Evolutionary conservation across 2,797 vertebrate species (phyloP).

Genomic region (Erpetoichthys calabaricus): DNA sequence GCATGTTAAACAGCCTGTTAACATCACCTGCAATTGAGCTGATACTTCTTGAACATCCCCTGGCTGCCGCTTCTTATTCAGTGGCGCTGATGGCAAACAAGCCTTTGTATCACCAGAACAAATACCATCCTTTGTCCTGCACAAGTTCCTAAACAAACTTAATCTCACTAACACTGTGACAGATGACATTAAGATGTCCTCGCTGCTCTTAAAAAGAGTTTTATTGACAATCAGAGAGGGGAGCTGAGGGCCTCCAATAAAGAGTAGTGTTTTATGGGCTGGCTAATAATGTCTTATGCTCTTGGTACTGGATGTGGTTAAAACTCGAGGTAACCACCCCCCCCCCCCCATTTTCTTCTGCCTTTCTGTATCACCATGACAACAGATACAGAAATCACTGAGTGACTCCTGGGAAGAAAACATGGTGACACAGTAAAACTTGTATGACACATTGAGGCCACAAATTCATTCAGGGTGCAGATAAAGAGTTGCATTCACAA

Average conservation of each 20-base stretch:
- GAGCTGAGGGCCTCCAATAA: constrained; percentile 60
- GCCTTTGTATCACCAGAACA: constrained; percentile 60
- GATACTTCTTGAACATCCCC: constrained; percentile 47
- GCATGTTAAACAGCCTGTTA: constrained; percentile 42
- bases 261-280: constrained; percentile 67
- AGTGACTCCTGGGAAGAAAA: constrained; percentile 86
- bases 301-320: constrained; percentile 59
- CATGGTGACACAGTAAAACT: constrained; percentile 84
- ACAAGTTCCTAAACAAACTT: constrained; percentile 79
- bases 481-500: constrained; percentile 81
- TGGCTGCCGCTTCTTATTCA: constrained; percentile 50
- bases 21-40: constrained; percentile 61
- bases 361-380: constrained; percentile 86
- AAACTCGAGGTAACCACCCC: constrained; percentile 71
- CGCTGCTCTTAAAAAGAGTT: constrained; percentile 74
- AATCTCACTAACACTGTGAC: constrained; percentile 75
- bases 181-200: constrained; percentile 80
- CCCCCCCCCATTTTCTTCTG: constrained; percentile 76
- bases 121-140: constrained; percentile 64
- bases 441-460: constrained; percentile 82
- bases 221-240: constrained; percentile 75
- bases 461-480: constrained; percentile 74
- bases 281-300: constrained; percentile 67
- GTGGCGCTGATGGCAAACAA: constrained; percentile 47
- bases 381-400: constrained; percentile 99